A percentile compares a stretch with the other conserved stretches of the same genome.
Evolutionary conservation across 1,140 invertebrate genomes (phyloP).

Genomic region (Brachionus plicatilis): DNA sequence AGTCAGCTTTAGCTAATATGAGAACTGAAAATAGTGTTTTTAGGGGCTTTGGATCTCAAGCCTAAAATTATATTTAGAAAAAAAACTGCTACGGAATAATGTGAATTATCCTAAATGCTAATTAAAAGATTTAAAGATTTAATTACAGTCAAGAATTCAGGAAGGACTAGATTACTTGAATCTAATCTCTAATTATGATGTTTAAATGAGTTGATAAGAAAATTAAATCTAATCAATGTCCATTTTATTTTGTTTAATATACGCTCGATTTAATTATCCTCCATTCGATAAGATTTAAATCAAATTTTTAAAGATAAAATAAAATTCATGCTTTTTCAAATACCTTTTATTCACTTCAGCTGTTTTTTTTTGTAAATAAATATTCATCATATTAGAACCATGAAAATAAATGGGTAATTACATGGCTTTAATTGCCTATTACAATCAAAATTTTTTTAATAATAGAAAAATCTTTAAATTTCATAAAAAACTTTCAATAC

Average conservation of each 20-base stretch:
- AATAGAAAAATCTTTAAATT: too few species aligned
- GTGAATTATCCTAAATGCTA: background rate
- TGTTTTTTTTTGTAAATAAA: background rate
- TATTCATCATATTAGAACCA: background rate
- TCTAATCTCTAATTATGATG: background rate
- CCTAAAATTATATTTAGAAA: background rate
- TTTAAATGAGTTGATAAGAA: background rate
- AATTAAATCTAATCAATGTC: background rate
- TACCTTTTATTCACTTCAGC: background rate
- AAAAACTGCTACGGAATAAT: background rate
- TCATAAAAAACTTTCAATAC: too few species aligned
- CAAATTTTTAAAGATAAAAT: background rate
- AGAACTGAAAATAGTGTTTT: too few species aligned
- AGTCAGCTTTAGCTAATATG: background rate
- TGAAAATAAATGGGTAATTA: background rate
- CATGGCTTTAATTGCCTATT: background rate
- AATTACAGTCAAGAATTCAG: background rate
- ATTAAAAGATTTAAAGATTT: background rate
- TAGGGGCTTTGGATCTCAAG: too few species aligned
- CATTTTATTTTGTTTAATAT: background rate
- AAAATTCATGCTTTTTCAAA: background rate
- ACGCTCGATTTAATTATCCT: background rate
- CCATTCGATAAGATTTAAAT: background rate
- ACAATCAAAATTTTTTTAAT: background rate
- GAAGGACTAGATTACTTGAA: background rate